Percentiles rank a stretch among this genome's conserved stretches.
Conservation (phyloP, 2,888 invertebrate species). For the Melanophora roralis region DNA sequence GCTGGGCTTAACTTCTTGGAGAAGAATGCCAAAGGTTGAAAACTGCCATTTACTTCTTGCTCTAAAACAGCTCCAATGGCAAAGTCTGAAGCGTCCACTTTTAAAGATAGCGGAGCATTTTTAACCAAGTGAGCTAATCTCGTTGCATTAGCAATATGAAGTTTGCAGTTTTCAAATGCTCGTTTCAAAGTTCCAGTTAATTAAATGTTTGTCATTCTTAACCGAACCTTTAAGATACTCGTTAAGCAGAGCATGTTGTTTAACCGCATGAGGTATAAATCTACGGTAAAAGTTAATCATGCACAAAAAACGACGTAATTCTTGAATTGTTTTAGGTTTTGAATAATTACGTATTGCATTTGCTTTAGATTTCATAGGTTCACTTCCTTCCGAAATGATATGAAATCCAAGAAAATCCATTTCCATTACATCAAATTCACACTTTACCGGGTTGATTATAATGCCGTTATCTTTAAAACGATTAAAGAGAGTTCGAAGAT, state of each 20-base stretch:
- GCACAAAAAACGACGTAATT: conserved; percentile 57
- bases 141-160: not conserved
- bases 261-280: conserved; percentile 34
- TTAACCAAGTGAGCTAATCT: not conserved
- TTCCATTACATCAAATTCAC: conserved; percentile 29
- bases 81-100: not conserved
- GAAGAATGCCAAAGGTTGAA: no score
- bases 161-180: not conserved
- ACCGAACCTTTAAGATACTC: not conserved
- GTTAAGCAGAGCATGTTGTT: conserved; percentile 39
- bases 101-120: not conserved
- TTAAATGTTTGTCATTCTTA: conserved; percentile 29
- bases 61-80: not conserved
- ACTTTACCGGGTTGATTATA: conserved; percentile 28
- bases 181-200: conserved; percentile 6
- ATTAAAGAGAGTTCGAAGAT: conserved; percentile 50
- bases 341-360: conserved; percentile 10
- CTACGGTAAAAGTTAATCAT: conserved; percentile 63
- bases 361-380: conserved; percentile 47
- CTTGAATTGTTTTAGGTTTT: conserved; percentile 14
- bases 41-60: no score
- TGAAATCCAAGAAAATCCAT: conserved; percentile 48
- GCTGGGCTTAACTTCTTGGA: no score
- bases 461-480: not conserved
- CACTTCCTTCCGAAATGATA: conserved; percentile 48